Evolutionary conservation across 2,888 invertebrate species (phyloP).

Genomic region (Pilophorus perplexus): DNA sequence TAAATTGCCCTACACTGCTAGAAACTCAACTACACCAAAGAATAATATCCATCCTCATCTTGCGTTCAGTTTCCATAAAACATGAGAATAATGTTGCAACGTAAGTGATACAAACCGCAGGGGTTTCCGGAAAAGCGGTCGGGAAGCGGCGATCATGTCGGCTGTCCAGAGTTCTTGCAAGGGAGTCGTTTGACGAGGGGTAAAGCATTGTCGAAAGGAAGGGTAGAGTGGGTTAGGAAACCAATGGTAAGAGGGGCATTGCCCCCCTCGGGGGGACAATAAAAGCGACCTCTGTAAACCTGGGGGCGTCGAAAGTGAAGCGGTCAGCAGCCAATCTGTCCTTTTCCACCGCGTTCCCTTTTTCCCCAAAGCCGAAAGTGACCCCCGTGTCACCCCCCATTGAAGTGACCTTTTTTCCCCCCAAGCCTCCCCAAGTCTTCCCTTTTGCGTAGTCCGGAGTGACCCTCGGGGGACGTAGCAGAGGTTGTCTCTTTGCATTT

Average conservation of each 20-base stretch:
- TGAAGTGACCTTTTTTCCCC: not conserved
- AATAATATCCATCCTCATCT: too few relatives aligned
- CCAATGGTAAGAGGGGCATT: not conserved
- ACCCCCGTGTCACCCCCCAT: not conserved
- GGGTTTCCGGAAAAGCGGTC: too few relatives aligned
- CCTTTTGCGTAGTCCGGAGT: not conserved
- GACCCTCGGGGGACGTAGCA: not conserved
- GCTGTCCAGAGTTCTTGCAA: too few relatives aligned
- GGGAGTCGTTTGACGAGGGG: too few relatives aligned
- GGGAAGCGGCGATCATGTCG: too few relatives aligned
- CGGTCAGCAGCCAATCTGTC: constrained; percentile 24
- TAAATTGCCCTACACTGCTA: too few relatives aligned
- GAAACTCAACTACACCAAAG: too few relatives aligned
- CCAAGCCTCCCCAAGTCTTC: not conserved
- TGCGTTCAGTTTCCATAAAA: too few relatives aligned
- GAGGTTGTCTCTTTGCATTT: constrained; percentile 10
- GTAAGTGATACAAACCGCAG: too few relatives aligned
- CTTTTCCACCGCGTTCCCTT: not conserved
- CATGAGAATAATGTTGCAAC: too few relatives aligned
- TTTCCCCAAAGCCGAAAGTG: not conserved
- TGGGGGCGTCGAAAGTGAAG: constrained; percentile 30
- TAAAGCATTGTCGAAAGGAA: too few relatives aligned
- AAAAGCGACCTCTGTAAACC: constrained; percentile 21
- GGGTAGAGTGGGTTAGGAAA: too few relatives aligned
- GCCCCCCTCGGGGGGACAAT: constrained; percentile 28